Evolutionary conservation across 2,113 vertebrate species (phyloP), one percentile per base, ranked within the genome.

Genomic region (Gallinago paraguaiae): DNA sequence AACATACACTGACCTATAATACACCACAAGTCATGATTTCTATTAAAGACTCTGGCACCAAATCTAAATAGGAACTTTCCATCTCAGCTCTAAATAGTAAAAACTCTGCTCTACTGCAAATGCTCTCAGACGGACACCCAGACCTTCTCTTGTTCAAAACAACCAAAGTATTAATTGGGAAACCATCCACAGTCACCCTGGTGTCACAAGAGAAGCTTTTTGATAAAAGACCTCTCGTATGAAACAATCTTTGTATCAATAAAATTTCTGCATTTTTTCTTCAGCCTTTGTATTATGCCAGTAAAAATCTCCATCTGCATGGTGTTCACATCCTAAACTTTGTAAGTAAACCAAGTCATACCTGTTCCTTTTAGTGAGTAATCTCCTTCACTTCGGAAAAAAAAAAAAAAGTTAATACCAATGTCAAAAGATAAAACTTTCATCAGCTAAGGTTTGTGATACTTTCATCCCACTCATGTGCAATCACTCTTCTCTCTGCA

Each of bases 1-100:
- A 97, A 97, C 75, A 97, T 87, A 97, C 90, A 33, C 96, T 78
- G 93, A 96, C 96, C 97, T 94, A 89, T 72, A 98, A 96, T 82
- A 98, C 95, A 95, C 93, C 94, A 92, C 97, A 97, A 98, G 96
- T 97, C 96, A 98, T 95, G 96, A 93, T 97, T 98, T 97, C 98
- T 98, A 98, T 98, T 98, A 98, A 98, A 97, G 97, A 98, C 97
- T 96, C 98, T 99, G 99, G 99, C 98, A 98, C 96, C 54, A 89
- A 96, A 97, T 95, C 97, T 87, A 97, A 96, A 97, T 92, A 97
- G 99, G 98, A 99, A 99, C 98, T 99, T 99, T 99, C 99, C 99
- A 99, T 98, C 98, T 93, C 91, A 60, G 94, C 88, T 90, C 41
- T 77, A 88, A 94, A 96, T 61, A 94, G 90, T 74, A 92, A 93